These are phyloP conservation scores for Callaeas wilsoni DNA, from an alignment of 2,113 vertebrate genomes.

Conservation along the genomic window DNA sequence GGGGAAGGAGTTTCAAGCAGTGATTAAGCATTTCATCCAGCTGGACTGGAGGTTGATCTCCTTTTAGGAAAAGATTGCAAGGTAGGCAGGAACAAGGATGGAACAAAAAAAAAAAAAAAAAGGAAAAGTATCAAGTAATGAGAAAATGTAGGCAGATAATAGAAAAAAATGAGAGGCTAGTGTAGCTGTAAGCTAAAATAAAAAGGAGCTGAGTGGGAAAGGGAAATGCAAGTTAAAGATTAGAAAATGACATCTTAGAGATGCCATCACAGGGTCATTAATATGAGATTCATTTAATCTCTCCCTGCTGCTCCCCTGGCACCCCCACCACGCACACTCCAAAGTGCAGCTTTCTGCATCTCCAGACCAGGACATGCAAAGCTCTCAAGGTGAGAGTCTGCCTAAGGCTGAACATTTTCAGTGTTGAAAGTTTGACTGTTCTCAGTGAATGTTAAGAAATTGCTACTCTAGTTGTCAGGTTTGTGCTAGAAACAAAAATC, in stretches of 20 bases:
- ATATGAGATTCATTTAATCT: background rate
- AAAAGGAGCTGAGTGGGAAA: background rate
- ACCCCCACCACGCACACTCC: accelerated
- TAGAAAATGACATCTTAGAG: background rate
- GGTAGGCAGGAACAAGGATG: background rate
- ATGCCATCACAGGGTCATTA: background rate
- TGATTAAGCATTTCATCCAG: background rate
- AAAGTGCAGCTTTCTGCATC: background rate
- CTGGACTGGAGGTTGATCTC: background rate
- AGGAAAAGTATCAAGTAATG: background rate
- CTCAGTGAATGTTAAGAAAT: background rate
- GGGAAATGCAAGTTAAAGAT: background rate
- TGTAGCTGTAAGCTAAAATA: background rate
- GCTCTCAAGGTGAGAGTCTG: background rate
- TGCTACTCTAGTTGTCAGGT: background rate
- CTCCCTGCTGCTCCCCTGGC: background rate
- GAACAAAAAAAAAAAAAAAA: background rate
- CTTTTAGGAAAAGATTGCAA: background rate
- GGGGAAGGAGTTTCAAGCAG: background rate
- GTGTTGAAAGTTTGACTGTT: background rate
- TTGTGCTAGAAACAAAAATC: background rate
- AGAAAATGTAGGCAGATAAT: background rate
- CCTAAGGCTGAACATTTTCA: background rate
- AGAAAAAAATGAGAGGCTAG: background rate
- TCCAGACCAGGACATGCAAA: background rate